These are phyloP conservation scores for Ptiloglossa arizonensis DNA, from an alignment of 1,140 invertebrate genomes.

Conservation along the genomic window DNA sequence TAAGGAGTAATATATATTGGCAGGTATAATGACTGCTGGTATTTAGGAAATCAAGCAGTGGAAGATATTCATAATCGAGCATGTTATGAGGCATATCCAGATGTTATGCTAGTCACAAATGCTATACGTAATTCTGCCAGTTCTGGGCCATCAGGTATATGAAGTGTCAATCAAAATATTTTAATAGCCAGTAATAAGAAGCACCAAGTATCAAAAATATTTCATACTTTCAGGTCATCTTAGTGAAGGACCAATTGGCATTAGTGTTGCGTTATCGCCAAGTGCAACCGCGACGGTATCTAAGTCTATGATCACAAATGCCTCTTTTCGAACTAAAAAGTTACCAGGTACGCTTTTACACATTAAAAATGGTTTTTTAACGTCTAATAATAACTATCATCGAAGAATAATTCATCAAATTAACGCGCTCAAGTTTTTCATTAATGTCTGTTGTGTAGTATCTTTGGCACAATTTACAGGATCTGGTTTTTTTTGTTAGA, in stretches of 20 bases:
- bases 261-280: slow-evolving; percentile 90
- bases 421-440: background rate
- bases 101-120: slow-evolving; percentile 94
- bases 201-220: background rate
- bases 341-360: slow-evolving; percentile 87
- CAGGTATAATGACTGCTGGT: slow-evolving; percentile 89
- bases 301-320: slow-evolving; percentile 98
- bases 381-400: slow-evolving; percentile 23
- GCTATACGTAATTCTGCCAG: slow-evolving; percentile 93
- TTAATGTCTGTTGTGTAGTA: slow-evolving; percentile 2
- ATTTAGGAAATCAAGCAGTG: slow-evolving; percentile 88
- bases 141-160: slow-evolving; percentile 85
- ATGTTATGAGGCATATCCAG: slow-evolving; percentile 92
- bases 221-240: slow-evolving; percentile 83
- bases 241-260: slow-evolving; percentile 89
- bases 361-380: background rate
- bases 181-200: background rate
- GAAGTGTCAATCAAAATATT: background rate
- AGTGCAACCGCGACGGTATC: slow-evolving; percentile 91
- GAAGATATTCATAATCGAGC: slow-evolving; percentile 93
- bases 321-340: slow-evolving; percentile 97
- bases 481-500: slow-evolving; percentile 7
- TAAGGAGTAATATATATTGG: slow-evolving; percentile 17
- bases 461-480: background rate
- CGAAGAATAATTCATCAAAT: background rate